Conservation (phyloP, 2,113 vertebrate genomes). For the Rhadina sibilatrix region DNA sequence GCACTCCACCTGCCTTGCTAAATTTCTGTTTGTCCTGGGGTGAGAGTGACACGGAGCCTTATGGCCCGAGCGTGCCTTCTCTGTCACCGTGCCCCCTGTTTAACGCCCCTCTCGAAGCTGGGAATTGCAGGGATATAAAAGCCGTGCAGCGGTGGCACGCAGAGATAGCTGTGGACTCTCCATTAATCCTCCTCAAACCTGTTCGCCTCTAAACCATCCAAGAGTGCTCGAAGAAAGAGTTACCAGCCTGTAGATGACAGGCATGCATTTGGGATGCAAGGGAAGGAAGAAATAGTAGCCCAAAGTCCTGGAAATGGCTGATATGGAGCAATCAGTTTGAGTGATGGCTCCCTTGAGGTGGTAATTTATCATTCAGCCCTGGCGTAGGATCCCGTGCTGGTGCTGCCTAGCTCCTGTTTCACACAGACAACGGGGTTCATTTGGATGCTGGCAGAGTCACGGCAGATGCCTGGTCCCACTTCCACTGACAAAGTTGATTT, state of each 20-base stretch:
- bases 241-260: slow-evolving; percentile 66
- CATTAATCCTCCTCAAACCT: slow-evolving; percentile 60
- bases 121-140: slow-evolving; percentile 22
- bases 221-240: slow-evolving; percentile 42
- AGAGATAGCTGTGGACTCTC: slow-evolving; percentile 34
- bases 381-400: slow-evolving; percentile 40
- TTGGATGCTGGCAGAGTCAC: slow-evolving; percentile 63
- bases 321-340: slow-evolving; percentile 83
- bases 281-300: slow-evolving; percentile 74
- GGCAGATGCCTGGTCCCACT: slow-evolving; percentile 8
- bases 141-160: background rate
- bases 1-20: background rate
- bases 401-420: slow-evolving; percentile 40
- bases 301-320: slow-evolving; percentile 82
- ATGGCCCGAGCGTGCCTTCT: background rate
- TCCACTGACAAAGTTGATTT: slow-evolving; percentile 53
- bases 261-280: slow-evolving; percentile 56
- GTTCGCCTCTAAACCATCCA: slow-evolving; percentile 50
- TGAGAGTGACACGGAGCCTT: rapidly evolving
- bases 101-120: background rate
- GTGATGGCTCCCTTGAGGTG: slow-evolving; percentile 80
- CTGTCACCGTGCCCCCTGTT: background rate
- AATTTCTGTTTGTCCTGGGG: background rate
- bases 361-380: slow-evolving; percentile 83
- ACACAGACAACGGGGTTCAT: slow-evolving; percentile 65